These are phyloP conservation scores for Laticauda laticaudata DNA, from an alignment of 2,113 vertebrate genomes.

Conservation along the genomic window DNA sequence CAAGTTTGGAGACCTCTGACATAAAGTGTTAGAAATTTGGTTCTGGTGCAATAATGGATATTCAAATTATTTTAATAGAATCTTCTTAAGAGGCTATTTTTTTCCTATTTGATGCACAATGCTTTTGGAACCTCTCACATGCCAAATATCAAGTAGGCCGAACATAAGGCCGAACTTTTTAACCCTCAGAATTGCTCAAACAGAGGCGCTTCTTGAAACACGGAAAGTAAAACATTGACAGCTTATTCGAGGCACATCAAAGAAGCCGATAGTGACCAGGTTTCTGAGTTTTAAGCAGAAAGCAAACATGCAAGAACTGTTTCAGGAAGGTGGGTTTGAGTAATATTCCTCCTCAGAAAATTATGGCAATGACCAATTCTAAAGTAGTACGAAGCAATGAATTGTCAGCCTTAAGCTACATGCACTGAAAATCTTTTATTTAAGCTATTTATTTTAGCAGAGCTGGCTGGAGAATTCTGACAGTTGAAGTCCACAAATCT, in stretches of 20 bases:
- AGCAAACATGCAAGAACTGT: background rate
- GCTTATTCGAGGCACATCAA: background rate
- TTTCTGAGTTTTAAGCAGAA: background rate
- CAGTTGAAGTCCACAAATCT: too few species aligned
- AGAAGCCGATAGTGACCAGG: background rate
- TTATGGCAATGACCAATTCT: background rate
- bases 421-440: background rate
- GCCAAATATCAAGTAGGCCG: background rate
- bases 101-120: background rate
- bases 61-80: background rate
- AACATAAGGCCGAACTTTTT: background rate
- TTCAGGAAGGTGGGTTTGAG: background rate
- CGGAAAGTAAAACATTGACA: background rate
- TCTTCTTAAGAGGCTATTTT: background rate
- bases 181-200: background rate
- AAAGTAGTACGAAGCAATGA: background rate
- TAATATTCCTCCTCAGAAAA: background rate
- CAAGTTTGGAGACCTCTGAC: too few species aligned
- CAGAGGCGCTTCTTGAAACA: accelerated
- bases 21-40: background rate
- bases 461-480: too few species aligned
- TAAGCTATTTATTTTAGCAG: background rate
- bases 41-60: background rate
- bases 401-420: background rate
- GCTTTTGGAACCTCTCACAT: background rate